These are phyloP conservation scores for Hyposoter dolosus DNA, from an alignment of 2,888 invertebrate genomes.

Conservation along the genomic window DNA sequence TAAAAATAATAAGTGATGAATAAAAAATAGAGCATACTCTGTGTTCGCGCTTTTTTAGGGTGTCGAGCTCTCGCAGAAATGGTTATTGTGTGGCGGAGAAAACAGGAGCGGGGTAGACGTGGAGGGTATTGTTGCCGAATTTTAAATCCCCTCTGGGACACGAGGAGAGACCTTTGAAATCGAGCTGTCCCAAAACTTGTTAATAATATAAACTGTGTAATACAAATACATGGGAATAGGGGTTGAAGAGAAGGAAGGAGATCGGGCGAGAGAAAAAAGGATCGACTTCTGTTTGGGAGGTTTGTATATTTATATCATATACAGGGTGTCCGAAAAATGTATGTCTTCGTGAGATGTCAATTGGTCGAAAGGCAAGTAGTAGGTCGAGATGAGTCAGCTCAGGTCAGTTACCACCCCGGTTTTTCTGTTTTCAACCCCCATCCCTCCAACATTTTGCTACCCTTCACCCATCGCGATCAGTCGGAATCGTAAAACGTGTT, in stretches of 20 bases:
- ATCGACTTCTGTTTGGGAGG: background rate
- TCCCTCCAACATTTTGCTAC: conserved; percentile 1
- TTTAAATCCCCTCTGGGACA: conserved; percentile 52
- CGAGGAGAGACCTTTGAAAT: conserved; percentile 39
- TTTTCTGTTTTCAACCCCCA: background rate
- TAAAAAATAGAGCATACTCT: background rate
- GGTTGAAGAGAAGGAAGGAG: background rate
- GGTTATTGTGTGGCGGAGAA: background rate
- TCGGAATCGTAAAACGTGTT: conserved; percentile 12
- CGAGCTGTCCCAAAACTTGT: conserved; percentile 50
- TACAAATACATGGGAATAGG: background rate
- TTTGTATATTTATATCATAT: background rate
- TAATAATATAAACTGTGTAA: conserved; percentile 50
- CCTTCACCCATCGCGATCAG: conserved; percentile 5
- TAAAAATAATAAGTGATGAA: background rate
- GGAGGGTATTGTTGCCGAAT: conserved; percentile 50
- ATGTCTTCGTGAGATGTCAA: background rate
- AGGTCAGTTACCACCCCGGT: background rate
- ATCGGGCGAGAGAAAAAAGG: background rate
- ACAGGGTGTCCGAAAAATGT: conserved; percentile 1
- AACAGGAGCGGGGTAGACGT: conserved; percentile 22
- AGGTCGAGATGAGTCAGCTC: background rate
- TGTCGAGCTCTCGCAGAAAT: conserved; percentile 2
- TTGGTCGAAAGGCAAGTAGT: background rate
- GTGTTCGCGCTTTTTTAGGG: background rate